Conservation (phyloP, 2,888 invertebrate species). For the Lucinisca nassula region DNA sequence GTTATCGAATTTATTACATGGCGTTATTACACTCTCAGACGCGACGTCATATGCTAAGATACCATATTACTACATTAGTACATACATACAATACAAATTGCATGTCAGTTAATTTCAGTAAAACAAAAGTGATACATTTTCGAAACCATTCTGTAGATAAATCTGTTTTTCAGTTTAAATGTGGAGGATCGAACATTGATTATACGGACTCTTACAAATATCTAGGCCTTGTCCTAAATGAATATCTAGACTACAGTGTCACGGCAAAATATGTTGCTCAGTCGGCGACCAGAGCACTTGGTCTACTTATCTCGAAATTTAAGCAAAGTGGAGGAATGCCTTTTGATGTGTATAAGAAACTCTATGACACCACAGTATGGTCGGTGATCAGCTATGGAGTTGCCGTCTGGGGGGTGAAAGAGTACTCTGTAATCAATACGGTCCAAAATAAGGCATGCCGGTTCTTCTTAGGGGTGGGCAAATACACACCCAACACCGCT, state of each 20-base stretch:
- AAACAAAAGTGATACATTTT: too few relatives aligned
- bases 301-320: slow-evolving; percentile 14
- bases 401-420: slow-evolving; percentile 26
- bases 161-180: too few relatives aligned
- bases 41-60: too few relatives aligned
- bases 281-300: slow-evolving; percentile 24
- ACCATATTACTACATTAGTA: too few relatives aligned
- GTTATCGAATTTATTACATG: too few relatives aligned
- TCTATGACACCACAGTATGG: slow-evolving; percentile 26
- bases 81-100: too few relatives aligned
- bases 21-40: too few relatives aligned
- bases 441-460: slow-evolving; percentile 13
- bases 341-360: slow-evolving; percentile 32
- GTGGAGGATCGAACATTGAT: too few relatives aligned
- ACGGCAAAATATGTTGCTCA: slow-evolving; percentile 28
- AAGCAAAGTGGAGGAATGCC: slow-evolving; percentile 20
- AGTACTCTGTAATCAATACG: background rate
- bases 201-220: slow-evolving; percentile 2
- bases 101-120: too few relatives aligned
- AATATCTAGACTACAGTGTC: slow-evolving; percentile 10
- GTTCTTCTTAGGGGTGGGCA: slow-evolving; percentile 13
- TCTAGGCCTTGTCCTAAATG: slow-evolving; percentile 7
- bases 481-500: background rate
- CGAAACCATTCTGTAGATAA: too few relatives aligned
- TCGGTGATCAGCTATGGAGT: slow-evolving; percentile 31